Evolutionary conservation across 2,888 invertebrate species (phyloP).

Genomic region (Apotomis betuletana): DNA sequence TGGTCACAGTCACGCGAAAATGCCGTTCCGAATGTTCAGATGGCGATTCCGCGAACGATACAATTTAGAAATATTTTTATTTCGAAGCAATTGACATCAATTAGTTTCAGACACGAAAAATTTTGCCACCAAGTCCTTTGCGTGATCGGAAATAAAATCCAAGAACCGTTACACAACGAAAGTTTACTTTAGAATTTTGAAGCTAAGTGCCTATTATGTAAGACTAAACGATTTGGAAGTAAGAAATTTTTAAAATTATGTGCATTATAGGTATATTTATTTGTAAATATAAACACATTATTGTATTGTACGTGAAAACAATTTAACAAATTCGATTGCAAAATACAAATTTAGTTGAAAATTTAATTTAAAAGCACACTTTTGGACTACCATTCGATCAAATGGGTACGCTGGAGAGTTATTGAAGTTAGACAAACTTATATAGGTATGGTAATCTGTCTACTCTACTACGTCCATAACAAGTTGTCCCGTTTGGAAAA

Average conservation of each 20-base stretch:
- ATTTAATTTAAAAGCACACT: too few relatives aligned
- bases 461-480: too few relatives aligned
- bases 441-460: too few relatives aligned
- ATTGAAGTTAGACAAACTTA: too few relatives aligned
- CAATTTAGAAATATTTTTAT: slow-evolving; percentile 61
- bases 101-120: slow-evolving; percentile 62
- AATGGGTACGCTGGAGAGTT: too few relatives aligned
- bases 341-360: too few relatives aligned
- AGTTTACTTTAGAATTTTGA: slow-evolving; percentile 8
- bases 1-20: slow-evolving; percentile 58
- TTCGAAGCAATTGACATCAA: slow-evolving; percentile 60
- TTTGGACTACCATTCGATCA: too few relatives aligned
- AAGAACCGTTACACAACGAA: slow-evolving; percentile 22
- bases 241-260: not conserved
- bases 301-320: too few relatives aligned
- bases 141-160: slow-evolving; percentile 43
- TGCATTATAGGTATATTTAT: too few relatives aligned
- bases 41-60: slow-evolving; percentile 56
- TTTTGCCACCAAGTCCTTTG: slow-evolving; percentile 52
- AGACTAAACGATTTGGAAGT: not conserved
- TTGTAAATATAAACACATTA: too few relatives aligned
- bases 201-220: not conserved
- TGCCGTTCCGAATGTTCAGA: slow-evolving; percentile 42
- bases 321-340: too few relatives aligned
- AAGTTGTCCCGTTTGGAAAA: too few relatives aligned